Evolutionary conservation across 2,888 invertebrate species (phyloP), one percentile per base, ranked within the genome.

Genomic region (Frankliniella fusca): DNA sequence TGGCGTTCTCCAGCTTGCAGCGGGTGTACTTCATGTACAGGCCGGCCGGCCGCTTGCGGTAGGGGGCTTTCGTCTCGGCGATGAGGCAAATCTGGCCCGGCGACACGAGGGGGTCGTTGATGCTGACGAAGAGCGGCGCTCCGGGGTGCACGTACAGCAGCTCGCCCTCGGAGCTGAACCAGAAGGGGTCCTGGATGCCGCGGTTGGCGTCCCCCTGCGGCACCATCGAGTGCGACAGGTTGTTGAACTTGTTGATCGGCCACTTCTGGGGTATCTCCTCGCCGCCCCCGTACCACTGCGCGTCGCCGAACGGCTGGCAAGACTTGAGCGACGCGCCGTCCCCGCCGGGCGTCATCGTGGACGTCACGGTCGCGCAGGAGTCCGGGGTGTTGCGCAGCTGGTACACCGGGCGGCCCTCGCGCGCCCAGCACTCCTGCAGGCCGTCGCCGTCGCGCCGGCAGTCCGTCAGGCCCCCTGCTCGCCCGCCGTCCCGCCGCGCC

Each of bases 121-220:
- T 91, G 86, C 93, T 93, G 0, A 94, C 90, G 86, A 94, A 94
- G 0, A 95, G 89, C 0, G 94, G 94, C 0, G 90, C 90, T 65
- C 89, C 89, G 0, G 91, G 90, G 81, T 92, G 90, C 0, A 94
- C 91, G 85, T 90, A 91, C 80, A 94, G 88, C 85, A 92, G 93
- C 80, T 91, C 89, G 0, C 95, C 95, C 20, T 88, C 90, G 0
- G 94, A 93, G 85, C 92, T 93, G 28, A 95, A 88, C 94, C 95
- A 93, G 86, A 93, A 93, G 81, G 92, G 90, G 85, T 93, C 93
- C 3, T 91, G 88, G 0, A 92, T 89, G 0, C 91, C 92, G 0
- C 90, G 87, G 85, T 90, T 91, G 83, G 90, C 89, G 0, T 87
- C 87, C 85, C 91, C 90, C 83, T 91, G 91, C 0, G 92, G 90